A percentile compares a stretch with the other conserved stretches of the same genome.
phyloP scores from a whole-genome alignment of 2,797 vertebrate species.

The Scleropages formosus region DNA sequence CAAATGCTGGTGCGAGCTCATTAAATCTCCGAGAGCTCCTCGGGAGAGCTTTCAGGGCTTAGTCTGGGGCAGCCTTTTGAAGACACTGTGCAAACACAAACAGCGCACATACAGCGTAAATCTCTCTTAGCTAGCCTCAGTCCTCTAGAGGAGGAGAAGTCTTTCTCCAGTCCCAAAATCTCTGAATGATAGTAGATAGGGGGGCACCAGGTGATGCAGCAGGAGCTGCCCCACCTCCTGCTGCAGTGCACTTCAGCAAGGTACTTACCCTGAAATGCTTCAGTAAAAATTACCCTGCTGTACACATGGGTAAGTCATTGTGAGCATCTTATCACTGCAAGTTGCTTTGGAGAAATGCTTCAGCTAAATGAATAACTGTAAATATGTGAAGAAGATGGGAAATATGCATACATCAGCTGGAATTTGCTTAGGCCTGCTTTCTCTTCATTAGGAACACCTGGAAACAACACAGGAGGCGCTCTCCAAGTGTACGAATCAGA shows the following conservation, averaged over 20 bases:
- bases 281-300: too few relatives aligned
- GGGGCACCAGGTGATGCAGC: too few relatives aligned
- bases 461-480: slow-evolving; percentile 64
- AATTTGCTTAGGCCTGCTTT: slow-evolving; percentile 20
- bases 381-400: too few relatives aligned
- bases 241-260: too few relatives aligned
- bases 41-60: slow-evolving; percentile 55
- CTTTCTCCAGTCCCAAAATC: slow-evolving; percentile 24
- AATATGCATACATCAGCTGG: too few relatives aligned
- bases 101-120: slow-evolving; percentile 52
- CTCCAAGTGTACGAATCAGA: slow-evolving; percentile 67
- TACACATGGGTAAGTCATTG: too few relatives aligned
- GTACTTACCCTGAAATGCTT: too few relatives aligned
- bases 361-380: too few relatives aligned
- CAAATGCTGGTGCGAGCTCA: slow-evolving; percentile 56
- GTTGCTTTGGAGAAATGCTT: too few relatives aligned
- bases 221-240: too few relatives aligned
- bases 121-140: slow-evolving; percentile 52
- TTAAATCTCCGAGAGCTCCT: slow-evolving; percentile 59
- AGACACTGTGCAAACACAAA: slow-evolving; percentile 64
- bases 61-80: slow-evolving; percentile 53
- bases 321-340: too few relatives aligned
- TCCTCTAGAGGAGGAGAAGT: slow-evolving; percentile 37
- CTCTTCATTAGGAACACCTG: slow-evolving; percentile 63
- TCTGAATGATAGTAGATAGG: slow-evolving; percentile 21